phyloP scores from a whole-genome alignment of 2,797 vertebrate genomes.

The Smutsia gigantea region DNA sequence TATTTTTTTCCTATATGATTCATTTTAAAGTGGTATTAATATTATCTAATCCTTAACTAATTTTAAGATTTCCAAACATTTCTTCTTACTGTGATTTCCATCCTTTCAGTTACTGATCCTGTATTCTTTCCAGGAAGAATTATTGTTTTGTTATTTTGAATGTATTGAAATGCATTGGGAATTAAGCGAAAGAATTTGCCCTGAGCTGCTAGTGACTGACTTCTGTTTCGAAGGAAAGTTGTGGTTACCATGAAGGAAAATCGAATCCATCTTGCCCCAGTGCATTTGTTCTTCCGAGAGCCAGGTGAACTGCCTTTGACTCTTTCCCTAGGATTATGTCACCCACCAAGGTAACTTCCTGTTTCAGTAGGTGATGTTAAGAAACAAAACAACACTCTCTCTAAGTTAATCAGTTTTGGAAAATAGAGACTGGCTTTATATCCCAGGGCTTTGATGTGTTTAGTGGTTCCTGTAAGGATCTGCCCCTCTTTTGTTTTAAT shows the following conservation, averaged over 20 bases:
- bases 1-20: constrained; percentile 16
- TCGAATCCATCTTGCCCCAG: constrained; percentile 74
- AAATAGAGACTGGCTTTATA: constrained; percentile 80
- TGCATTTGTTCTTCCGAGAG: constrained; percentile 56
- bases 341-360: constrained; percentile 81
- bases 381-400: constrained; percentile 83
- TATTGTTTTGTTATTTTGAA: constrained; percentile 46
- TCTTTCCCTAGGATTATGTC: constrained; percentile 81
- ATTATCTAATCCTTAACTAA: constrained; percentile 10
- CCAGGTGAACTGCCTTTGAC: constrained; percentile 69
- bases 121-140: constrained; percentile 57
- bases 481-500: constrained; percentile 84
- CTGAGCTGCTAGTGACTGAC: constrained; percentile 11
- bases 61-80: constrained; percentile 39
- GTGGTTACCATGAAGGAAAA: constrained; percentile 61
- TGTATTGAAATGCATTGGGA: constrained; percentile 21
- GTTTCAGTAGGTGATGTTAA: constrained; percentile 77
- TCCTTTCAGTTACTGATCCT: constrained; percentile 30
- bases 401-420: constrained; percentile 78
- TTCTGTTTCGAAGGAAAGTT: constrained; percentile 56
- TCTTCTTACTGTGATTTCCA: constrained; percentile 16
- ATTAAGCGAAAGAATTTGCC: constrained; percentile 35
- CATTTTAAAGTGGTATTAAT: constrained; percentile 31
- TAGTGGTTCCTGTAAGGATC: constrained; percentile 85
- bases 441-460: constrained; percentile 83